Base-by-base conservation (phyloP, 2,888 invertebrate genomes). In the Eilema depressum region DNA sequence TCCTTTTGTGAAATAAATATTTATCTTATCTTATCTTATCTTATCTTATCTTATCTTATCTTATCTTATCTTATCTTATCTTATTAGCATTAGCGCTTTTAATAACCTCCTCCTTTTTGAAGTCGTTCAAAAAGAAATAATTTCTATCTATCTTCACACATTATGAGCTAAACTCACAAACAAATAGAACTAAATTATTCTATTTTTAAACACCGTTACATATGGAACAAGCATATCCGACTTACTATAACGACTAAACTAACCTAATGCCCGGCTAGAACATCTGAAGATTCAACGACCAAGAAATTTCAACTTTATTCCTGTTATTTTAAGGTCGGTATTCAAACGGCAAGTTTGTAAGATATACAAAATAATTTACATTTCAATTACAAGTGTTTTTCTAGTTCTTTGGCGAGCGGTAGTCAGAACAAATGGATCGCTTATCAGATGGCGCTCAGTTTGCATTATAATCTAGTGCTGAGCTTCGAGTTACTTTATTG, bases 361-460 rank as follows among this genome's bases (percentile, higher is more conserved):
- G 68, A 59, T 66, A 74, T 76, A 70, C 68, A 69, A 56, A 66
- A 47, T 71, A 72, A 81, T 85, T 85, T 84, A 80, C 82, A 83
- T 83, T 82, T 81, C 78, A 83, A 82, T 83, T 83, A 81, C 71
- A 78, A 71, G 75, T 80, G 80, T 81, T 78, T 81, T 81, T 81
- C 78, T 81, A 75, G 77, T 76, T 70, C 66, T 74, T 77, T 65
- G 56, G 70, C 63, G 47, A 57, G 59, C 23, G 25, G 41, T 56
- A 61, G 47, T 30, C 59, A 41, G 56, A 62, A 66, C 66, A 70
- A 70, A 70, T 70, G 56, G 56, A 66, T 70, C 56, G 66, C 66
- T 70, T 70, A 70, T 70, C 66, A 66, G 61, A 70, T 66, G 66
- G 41, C 26, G 61, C 37, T 62, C n/a, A 60, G 41, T 64, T 47